Evolutionary conservation across 2,113 vertebrate genomes (phyloP).

Genomic region (Pleuronectes platessa): DNA sequence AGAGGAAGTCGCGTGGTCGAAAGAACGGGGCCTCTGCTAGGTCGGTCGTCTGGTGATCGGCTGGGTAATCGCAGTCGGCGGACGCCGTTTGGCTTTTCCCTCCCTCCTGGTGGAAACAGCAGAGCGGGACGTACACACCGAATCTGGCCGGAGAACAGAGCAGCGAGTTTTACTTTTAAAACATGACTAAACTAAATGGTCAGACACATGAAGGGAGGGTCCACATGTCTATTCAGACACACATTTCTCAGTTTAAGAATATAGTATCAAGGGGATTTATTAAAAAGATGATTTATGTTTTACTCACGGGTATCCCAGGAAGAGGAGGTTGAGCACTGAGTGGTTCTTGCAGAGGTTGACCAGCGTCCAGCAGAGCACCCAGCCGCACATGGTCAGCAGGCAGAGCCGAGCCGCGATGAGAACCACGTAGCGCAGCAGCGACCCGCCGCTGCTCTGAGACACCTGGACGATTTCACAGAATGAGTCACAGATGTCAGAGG

Average conservation of each 20-base stretch:
- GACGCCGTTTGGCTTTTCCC: slow-evolving; percentile 84
- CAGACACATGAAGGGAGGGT: neutral
- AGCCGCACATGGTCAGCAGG: slow-evolving; percentile 94
- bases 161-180: slow-evolving; percentile 12
- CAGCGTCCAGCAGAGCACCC: slow-evolving; percentile 97
- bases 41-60: slow-evolving; percentile 83
- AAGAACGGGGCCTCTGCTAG: slow-evolving; percentile 85
- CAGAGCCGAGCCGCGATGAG: slow-evolving; percentile 88
- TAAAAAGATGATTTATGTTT: too few relatives aligned
- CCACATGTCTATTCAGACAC: neutral
- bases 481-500: neutral
- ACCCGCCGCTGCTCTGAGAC: slow-evolving; percentile 89
- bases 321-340: slow-evolving; percentile 97
- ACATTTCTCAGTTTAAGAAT: too few relatives aligned
- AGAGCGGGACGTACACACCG: slow-evolving; percentile 96
- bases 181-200: neutral
- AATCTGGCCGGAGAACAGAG: slow-evolving; percentile 81
- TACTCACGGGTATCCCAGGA: slow-evolving; percentile 99
- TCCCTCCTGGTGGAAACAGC: slow-evolving; percentile 97
- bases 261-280: too few relatives aligned
- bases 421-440: slow-evolving; percentile 87
- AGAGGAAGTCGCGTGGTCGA: slow-evolving; percentile 92
- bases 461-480: slow-evolving; percentile 80
- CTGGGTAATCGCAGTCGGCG: slow-evolving; percentile 87
- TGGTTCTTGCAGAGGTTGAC: slow-evolving; percentile 95